Evolutionary conservation across 2,888 invertebrate genomes (phyloP), one percentile per base, ranked within the genome.

Genomic region (Gari tellinella): DNA sequence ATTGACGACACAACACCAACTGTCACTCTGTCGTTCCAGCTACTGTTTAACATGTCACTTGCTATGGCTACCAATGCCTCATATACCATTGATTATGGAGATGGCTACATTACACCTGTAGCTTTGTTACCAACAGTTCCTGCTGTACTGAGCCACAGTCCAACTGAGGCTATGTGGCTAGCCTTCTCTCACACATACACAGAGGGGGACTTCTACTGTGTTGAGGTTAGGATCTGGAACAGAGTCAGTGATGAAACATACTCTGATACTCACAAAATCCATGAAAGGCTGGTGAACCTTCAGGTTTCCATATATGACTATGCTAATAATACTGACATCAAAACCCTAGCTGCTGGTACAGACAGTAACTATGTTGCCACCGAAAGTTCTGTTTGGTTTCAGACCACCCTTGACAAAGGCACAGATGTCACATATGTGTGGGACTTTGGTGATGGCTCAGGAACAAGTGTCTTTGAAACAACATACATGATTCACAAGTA

Each of bases 351-450:
- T 7, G 74, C 64, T 4, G 80, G 80, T 17, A 14, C 53, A 0
- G 17, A 37, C 19, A 12, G 21, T n/a, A 56, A 72, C 49, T 74
- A 80, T 53, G 70, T 70, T 67, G 69, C 80, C 0, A 48, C 49
- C 19, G 80, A 80, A 66, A 52, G 74, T 51, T 46, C 26, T 25
- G 74, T 77, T 12, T 60, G 66, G 57, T 73, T 82, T 17, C 48
- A 68, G 17, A 75, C 75, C 5, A 14, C 52, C 37, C 57, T 55
- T 21, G 61, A 63, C 26, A 58, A 68, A 37, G 81, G 83, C 21
- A 74, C 77, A n/a, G 80, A 80, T 57, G 62, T 77, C 12, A 72
- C 72, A 4, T 83, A 68, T 51, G 21, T 49, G 19, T 81, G 83
- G 83, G 63, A 52, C 2, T 80, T 69, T 65, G 80, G 75, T n/a